A percentile compares a stretch with the other conserved stretches of the same genome.
These are phyloP conservation scores for Taphrorychus bicolor DNA, from an alignment of 2,888 invertebrate genomes.

Conservation along the genomic window DNA sequence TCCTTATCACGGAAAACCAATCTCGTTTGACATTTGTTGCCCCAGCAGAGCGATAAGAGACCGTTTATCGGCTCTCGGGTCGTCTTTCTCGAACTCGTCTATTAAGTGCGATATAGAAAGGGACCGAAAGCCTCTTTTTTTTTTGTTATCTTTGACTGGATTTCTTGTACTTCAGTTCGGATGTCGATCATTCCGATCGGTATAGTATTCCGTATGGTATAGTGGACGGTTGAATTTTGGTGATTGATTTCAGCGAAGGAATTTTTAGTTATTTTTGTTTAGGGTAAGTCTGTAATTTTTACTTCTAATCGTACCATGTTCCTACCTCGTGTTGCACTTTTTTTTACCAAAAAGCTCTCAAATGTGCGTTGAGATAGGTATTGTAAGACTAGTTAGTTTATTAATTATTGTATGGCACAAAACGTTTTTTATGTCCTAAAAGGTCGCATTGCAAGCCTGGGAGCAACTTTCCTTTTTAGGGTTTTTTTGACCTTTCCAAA, in stretches of 20 bases:
- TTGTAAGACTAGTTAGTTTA: too few relatives aligned
- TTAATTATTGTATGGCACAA: too few relatives aligned
- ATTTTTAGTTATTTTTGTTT: neutral
- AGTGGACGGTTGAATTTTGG: neutral
- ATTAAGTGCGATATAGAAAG: neutral
- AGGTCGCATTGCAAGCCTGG: too few relatives aligned
- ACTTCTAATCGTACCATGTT: neutral
- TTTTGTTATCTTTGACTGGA: slow-evolving; percentile 33
- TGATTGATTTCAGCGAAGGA: neutral
- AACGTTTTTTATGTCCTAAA: too few relatives aligned
- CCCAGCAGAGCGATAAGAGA: slow-evolving; percentile 44
- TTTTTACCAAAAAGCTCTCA: neutral
- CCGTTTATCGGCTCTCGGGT: slow-evolving; percentile 18
- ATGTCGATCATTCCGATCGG: slow-evolving; percentile 14
- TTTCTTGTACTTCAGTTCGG: slow-evolving; percentile 36
- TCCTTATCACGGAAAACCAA: slow-evolving; percentile 47
- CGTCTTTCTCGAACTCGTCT: slow-evolving; percentile 12
- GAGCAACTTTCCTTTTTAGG: too few relatives aligned
- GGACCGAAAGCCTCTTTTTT: slow-evolving; percentile 10
- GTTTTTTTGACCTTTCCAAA: too few relatives aligned
- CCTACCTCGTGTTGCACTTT: too few relatives aligned
- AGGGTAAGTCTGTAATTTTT: neutral
- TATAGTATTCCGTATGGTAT: neutral
- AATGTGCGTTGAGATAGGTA: too few relatives aligned
- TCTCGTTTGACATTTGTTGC: slow-evolving; percentile 49